Base-by-base conservation (phyloP, 2,113 vertebrate species). In the Coptodon bakossiorum region DNA sequence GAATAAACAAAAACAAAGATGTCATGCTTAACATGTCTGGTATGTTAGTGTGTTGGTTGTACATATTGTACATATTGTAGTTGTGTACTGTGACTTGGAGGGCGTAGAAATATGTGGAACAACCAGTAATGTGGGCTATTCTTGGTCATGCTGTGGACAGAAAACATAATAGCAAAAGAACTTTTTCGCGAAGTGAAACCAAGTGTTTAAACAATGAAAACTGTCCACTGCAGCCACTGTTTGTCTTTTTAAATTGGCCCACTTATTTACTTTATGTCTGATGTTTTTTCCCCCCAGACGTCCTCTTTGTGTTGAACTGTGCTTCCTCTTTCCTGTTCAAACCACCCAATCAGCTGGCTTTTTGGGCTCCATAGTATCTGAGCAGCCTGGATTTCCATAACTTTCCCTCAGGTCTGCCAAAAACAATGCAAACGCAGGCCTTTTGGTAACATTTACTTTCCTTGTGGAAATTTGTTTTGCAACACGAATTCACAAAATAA, bases 211-310 rank as follows among this genome's bases (percentile, higher is more conserved):
- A 45, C 7, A 27, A 10, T 27, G 14, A 76, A 2, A 76, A 48
- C 22, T 76, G 3, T 19, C 40, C 14, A 76, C 40, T 76, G 40
- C 40, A 76, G 68, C 40, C 68, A 45, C 38, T 45, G 68, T 76
- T 29, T 76, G 14, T 48, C 22, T 45, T 76, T 76, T 48, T 48
- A 66, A 45, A 73, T 45, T 73, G 66, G 66, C 66, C 19, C 5
- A 45, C 13, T 45, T 27, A 45, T 73, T 45, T 73, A 45, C 13
- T 45, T 73, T 9, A 73, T 71, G 38, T 73, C 22, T 45, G 38
- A 45, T 48, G 40, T 24, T 5, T 3, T 7, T 0, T 0, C 11
- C 17, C n/a, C 66, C 40, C 1, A 1, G 10, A 29, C 1, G 0
- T 29, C 71, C 71, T 29, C 16, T 76, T 29, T 45, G 24, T 76